These are phyloP conservation scores for Drosophila buzzatii DNA, from an alignment of 2,888 invertebrate species.

Conservation along the genomic window DNA sequence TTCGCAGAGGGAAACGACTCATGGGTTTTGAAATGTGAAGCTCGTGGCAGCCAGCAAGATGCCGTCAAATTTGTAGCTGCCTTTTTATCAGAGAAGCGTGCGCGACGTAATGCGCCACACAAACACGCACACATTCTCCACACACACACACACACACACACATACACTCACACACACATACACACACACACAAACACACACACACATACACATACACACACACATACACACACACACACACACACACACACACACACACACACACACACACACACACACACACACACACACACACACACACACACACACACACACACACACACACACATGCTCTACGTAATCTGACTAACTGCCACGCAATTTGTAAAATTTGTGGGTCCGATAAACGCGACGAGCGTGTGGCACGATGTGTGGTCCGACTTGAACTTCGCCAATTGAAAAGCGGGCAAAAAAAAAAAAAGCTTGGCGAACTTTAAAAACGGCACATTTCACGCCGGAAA, in stretches of 20 bases:
- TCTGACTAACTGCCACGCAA: slow-evolving; percentile 48
- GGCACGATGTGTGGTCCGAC: slow-evolving; percentile 1
- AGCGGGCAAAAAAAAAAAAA: background rate
- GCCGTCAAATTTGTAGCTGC: slow-evolving; percentile 17
- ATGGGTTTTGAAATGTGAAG: slow-evolving; percentile 3
- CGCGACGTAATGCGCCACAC: slow-evolving; percentile 36
- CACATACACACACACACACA: background rate
- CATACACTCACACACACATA: too few relatives aligned
- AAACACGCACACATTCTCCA: background rate
- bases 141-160: background rate
- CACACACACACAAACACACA: background rate
- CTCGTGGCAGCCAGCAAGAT: slow-evolving; percentile 29
- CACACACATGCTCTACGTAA: slow-evolving; percentile 30
- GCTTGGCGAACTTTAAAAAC: background rate
- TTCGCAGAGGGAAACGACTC: slow-evolving; percentile 6
- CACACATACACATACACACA: slow-evolving; percentile 5
- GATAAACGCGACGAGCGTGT: slow-evolving; percentile 30
- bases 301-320: slow-evolving; percentile 1
- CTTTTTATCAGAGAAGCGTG: slow-evolving; percentile 53
- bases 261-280: background rate
- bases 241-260: slow-evolving; percentile 1
- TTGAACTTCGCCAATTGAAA: slow-evolving; percentile 36
- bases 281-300: background rate
- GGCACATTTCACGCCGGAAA: slow-evolving; percentile 3
- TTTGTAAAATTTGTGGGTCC: slow-evolving; percentile 53